Base-by-base conservation (phyloP, 2,113 vertebrate genomes). In the Pyxicephalus adspersus region DNA sequence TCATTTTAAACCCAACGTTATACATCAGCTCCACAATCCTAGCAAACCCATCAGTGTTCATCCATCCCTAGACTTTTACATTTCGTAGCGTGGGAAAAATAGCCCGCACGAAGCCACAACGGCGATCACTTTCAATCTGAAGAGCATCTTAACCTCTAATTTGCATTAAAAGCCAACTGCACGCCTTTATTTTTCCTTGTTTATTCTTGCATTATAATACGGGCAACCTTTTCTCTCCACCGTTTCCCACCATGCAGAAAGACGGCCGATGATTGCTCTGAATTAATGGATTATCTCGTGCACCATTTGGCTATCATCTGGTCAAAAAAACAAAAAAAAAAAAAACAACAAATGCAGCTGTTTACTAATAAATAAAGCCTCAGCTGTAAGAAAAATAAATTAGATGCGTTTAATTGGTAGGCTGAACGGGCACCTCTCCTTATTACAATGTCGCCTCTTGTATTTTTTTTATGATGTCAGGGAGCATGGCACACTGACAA, bases 311-410 rank as follows among this genome's bases (percentile, higher is more conserved):
- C 88, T 87, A 84, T 16, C 86, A 89, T 85, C 67, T 90, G 86
- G 85, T 85, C 50, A 20, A 28, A 63, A 34, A 29, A 72, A n/a
- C 51, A 71, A 25, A 75, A 57, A 55, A 28, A 57, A 18, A 87
- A 93, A 91, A 85, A 72, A 85, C 92, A 91, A 91, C 89, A 89
- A 93, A 93, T 94, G 92, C 92, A 94, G 91, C 91, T 94, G 92
- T 94, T 94, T 93, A 92, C 91, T 92, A 92, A 94, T 94, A 94
- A 94, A 93, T 92, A 93, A 94, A 93, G 92, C 91, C 93, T 94
- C 93, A 94, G 93, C 93, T 94, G 93, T 92, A 92, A 91, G 90
- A 88, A 89, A 92, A 93, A 94, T 93, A 93, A 94, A 94, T 94
- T 91, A 94, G 91, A 93, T 91, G 91, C 86, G 85, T 91, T 92